phyloP scores from a whole-genome alignment of 2,113 vertebrate species.

The Calyptomena viridis region DNA sequence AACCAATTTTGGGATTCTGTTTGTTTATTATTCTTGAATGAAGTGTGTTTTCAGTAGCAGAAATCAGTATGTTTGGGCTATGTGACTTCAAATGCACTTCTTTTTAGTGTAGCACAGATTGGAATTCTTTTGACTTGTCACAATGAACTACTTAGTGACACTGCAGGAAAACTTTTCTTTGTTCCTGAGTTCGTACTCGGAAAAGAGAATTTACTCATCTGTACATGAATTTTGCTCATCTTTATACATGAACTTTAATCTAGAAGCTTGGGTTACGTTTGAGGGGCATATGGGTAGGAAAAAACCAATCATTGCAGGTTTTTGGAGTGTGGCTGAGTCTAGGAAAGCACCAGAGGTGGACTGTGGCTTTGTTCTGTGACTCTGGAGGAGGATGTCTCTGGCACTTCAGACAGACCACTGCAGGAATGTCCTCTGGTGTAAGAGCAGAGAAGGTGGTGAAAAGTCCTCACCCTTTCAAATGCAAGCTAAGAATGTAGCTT shows the following conservation, averaged over 20 bases:
- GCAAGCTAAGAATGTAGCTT: background rate
- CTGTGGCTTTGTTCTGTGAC: background rate
- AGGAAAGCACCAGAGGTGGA: background rate
- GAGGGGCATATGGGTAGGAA: rapidly evolving
- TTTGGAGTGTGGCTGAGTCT: background rate
- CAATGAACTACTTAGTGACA: background rate
- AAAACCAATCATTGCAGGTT: background rate
- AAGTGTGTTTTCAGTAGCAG: background rate
- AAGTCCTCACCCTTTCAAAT: background rate
- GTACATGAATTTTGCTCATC: background rate
- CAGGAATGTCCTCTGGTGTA: background rate
- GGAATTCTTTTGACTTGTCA: background rate
- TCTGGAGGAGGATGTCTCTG: background rate
- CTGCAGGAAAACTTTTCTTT: background rate
- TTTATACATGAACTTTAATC: background rate
- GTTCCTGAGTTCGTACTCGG: background rate
- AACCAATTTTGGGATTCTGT: background rate
- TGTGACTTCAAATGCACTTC: background rate
- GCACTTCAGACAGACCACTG: background rate
- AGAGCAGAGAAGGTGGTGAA: background rate
- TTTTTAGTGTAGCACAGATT: background rate
- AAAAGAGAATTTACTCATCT: background rate
- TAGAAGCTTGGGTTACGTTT: background rate
- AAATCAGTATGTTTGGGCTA: background rate
- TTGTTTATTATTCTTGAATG: background rate